Conservation (phyloP, 2,888 invertebrate species). For the Strigamia maritima region DNA sequence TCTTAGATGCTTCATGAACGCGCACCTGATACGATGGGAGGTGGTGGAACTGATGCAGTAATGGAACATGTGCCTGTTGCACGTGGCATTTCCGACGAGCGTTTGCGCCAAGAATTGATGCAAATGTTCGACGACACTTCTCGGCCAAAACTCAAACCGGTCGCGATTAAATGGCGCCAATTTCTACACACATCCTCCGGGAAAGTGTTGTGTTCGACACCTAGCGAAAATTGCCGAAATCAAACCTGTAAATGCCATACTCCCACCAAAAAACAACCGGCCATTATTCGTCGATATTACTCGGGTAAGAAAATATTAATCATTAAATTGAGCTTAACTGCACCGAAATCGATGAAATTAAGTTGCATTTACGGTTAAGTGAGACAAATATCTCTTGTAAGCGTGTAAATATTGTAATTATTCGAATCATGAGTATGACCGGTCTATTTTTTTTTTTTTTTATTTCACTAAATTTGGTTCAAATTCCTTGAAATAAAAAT, state of each 20-base stretch:
- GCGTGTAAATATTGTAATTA: background rate
- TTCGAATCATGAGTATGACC: background rate
- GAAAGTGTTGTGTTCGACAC: slow-evolving; percentile 19
- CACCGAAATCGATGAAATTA: too few species aligned
- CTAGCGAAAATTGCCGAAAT: background rate
- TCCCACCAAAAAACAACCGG: background rate
- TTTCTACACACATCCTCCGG: slow-evolving; percentile 22
- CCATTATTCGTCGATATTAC: background rate
- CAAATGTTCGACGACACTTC: slow-evolving; percentile 33
- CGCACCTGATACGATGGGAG: background rate
- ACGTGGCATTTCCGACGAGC: background rate
- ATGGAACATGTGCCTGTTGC: background rate
- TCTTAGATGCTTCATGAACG: slow-evolving; percentile 2
- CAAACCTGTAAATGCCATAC: background rate
- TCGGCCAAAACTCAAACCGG: slow-evolving; percentile 7
- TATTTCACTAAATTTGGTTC: background rate
- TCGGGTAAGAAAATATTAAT: background rate
- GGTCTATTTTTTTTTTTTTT: background rate
- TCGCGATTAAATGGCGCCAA: slow-evolving; percentile 5
- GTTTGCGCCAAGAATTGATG: slow-evolving; percentile 33
- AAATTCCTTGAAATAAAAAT: background rate
- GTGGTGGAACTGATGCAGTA: background rate
- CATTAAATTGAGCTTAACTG: too few species aligned
- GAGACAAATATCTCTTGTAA: too few species aligned
- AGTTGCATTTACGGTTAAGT: too few species aligned